phyloP scores from a whole-genome alignment of 2,797 vertebrate genomes.

The Etheostoma perlongum region DNA sequence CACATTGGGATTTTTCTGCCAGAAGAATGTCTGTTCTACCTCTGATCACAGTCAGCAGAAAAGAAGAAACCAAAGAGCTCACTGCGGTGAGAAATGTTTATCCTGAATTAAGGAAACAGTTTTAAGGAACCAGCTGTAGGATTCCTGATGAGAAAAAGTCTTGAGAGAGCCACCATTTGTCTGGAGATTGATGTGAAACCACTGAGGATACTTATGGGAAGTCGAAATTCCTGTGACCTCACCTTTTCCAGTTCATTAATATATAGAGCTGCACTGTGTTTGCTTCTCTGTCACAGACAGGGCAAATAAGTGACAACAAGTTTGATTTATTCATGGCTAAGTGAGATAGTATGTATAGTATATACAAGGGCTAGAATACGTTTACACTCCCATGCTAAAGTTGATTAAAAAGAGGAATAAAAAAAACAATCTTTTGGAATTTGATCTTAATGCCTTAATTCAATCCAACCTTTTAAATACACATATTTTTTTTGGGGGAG shows the following conservation, averaged over 20 bases:
- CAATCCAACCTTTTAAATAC: no score
- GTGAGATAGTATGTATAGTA: neutral
- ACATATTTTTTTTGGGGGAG: no score
- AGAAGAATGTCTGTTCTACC: neutral
- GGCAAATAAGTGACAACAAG: neutral
- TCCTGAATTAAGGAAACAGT: neutral
- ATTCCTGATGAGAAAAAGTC: constrained; percentile 7
- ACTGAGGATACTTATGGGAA: neutral
- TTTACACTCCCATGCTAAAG: no score
- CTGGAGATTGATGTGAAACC: neutral
- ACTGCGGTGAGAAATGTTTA: neutral
- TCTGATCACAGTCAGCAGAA: neutral
- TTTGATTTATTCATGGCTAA: neutral
- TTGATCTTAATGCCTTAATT: no score
- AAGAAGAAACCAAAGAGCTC: constrained; percentile 10
- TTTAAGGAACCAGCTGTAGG: neutral
- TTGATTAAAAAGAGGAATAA: no score
- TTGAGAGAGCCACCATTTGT: neutral
- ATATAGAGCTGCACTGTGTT: neutral
- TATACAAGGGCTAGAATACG: no score
- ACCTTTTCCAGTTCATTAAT: neutral
- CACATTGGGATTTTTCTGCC: neutral
- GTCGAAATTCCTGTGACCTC: neutral
- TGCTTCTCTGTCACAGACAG: neutral
- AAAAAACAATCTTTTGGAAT: no score